These are phyloP conservation scores for Drosophila ambigua DNA, from an alignment of 1,140 invertebrate genomes.

Conservation along the genomic window DNA sequence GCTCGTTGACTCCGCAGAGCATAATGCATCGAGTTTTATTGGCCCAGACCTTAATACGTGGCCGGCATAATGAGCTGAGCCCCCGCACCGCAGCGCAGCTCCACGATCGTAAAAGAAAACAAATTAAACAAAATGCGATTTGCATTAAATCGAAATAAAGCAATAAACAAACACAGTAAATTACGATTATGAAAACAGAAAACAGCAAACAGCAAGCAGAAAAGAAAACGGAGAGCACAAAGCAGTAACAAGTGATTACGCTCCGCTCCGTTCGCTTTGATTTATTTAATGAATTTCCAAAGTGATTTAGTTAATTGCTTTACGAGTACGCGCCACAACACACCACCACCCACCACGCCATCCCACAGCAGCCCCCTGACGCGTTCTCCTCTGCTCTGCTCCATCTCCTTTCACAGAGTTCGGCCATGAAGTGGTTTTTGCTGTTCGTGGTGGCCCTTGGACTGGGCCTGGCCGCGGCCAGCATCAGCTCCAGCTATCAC, in stretches of 20 bases:
- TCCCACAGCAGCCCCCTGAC: constrained; percentile 19
- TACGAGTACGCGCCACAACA: constrained; percentile 3
- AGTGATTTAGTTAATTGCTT: constrained; percentile 67
- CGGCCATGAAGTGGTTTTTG: constrained; percentile 59
- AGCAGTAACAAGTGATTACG: constrained; percentile 28
- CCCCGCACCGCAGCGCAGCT: not conserved
- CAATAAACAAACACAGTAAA: constrained; percentile 5
- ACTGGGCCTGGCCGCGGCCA: constrained; percentile 33
- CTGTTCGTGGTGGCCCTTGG: constrained; percentile 54
- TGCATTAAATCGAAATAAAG: constrained; percentile 58
- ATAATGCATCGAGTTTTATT: constrained; percentile 59
- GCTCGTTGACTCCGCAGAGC: not conserved
- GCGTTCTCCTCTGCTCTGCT: not conserved
- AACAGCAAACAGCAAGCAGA: not conserved
- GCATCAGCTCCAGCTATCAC: constrained; percentile 41
- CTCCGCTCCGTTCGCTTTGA: constrained; percentile 25
- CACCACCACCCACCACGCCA: too few species aligned
- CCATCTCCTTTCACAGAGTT: constrained; percentile 30
- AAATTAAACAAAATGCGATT: constrained; percentile 45
- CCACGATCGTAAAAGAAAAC: constrained; percentile 30
- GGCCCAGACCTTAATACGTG: constrained; percentile 81
- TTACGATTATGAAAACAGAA: not conserved
- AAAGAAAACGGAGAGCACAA: constrained; percentile 5
- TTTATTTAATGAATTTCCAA: constrained; percentile 50
- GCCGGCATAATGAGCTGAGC: constrained; percentile 35